phyloP scores from a whole-genome alignment of 2,113 vertebrate genomes.

The Neogobius melanostomus region DNA sequence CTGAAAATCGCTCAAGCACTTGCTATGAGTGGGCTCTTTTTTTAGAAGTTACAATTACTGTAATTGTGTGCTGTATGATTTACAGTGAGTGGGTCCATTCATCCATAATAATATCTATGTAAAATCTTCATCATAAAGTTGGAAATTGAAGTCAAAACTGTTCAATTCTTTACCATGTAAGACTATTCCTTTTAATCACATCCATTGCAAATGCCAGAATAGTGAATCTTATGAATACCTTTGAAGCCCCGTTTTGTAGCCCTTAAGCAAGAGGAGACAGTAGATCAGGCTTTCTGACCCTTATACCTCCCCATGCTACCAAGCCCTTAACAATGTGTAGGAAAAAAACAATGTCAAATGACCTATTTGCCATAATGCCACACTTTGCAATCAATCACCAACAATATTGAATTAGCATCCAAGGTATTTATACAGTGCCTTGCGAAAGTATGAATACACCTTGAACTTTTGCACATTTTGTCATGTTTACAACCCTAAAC shows the following conservation, averaged over 20 bases:
- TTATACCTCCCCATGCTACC: not conserved
- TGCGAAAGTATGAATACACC: too few species aligned
- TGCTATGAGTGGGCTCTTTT: too few species aligned
- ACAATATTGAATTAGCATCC: too few species aligned
- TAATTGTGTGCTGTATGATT: too few species aligned
- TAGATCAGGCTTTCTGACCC: slow-evolving; percentile 1
- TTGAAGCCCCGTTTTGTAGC: slow-evolving; percentile 14
- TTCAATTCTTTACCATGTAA: slow-evolving; percentile 27
- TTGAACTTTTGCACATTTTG: too few species aligned
- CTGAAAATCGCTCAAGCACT: too few species aligned
- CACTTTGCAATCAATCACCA: too few species aligned
- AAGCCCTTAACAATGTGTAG: slow-evolving; percentile 12
- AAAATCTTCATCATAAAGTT: not conserved
- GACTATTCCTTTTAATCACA: slow-evolving; percentile 37
- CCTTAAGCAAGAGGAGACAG: slow-evolving; percentile 25
- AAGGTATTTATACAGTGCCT: too few species aligned
- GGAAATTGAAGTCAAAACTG: not conserved
- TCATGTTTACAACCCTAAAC: too few species aligned
- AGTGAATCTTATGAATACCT: slow-evolving; percentile 55
- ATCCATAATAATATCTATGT: not conserved
- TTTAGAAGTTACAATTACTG: too few species aligned
- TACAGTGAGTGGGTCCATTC: too few species aligned
- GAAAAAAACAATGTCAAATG: slow-evolving; percentile 40
- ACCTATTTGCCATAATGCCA: slow-evolving; percentile 17
- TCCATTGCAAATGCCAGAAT: slow-evolving; percentile 35